These are phyloP conservation scores for Chromoteleia sp. DNA, from an alignment of 2,888 invertebrate genomes.

Conservation along the genomic window DNA sequence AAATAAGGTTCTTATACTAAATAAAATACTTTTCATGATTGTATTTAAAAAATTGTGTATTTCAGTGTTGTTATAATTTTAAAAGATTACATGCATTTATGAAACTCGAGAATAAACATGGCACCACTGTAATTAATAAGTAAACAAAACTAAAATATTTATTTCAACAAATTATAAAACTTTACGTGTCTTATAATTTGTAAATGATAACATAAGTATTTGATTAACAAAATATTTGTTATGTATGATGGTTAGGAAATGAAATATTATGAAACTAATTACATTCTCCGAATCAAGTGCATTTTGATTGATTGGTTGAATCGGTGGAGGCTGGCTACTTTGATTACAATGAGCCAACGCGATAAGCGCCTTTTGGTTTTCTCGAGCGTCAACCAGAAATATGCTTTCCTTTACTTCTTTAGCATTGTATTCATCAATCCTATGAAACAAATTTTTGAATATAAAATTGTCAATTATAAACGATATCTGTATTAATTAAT, in stretches of 20 bases:
- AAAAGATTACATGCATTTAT: conserved; percentile 43
- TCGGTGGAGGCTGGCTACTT: conserved; percentile 74
- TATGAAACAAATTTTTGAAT: conserved; percentile 65
- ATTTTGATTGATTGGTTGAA: conserved; percentile 65
- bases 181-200: no score
- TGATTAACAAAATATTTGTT: no score
- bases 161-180: no score
- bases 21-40: background rate
- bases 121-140: conserved; percentile 37
- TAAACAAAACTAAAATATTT: conserved; percentile 8
- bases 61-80: conserved; percentile 41
- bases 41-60: conserved; percentile 37
- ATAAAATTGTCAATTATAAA: no score
- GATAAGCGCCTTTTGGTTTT: conserved; percentile 89
- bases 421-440: conserved; percentile 90
- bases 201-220: no score
- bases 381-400: conserved; percentile 92
- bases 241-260: no score
- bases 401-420: conserved; percentile 93
- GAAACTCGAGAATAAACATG: conserved; percentile 45
- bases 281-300: conserved; percentile 75
- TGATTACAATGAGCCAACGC: conserved; percentile 83
- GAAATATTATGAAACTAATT: no score
- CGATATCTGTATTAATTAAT: no score
- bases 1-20: background rate